phyloP scores from a whole-genome alignment of 2,888 invertebrate genomes.

The Xanthorhoe spadicearia region DNA sequence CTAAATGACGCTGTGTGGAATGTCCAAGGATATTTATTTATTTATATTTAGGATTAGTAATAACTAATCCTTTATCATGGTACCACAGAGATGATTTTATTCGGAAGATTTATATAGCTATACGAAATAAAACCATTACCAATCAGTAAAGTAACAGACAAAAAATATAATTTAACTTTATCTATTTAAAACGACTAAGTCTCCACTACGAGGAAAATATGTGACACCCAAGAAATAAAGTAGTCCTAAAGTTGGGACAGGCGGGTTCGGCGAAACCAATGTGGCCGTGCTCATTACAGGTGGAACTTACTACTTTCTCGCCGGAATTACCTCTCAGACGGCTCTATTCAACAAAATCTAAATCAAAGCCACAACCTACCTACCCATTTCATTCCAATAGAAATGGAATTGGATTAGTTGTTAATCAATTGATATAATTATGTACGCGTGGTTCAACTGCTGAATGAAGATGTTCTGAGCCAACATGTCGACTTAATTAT shows the following conservation, averaged over 20 bases:
- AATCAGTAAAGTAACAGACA: not conserved
- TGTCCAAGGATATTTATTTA: too few relatives aligned
- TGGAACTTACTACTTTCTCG: conserved; percentile 44
- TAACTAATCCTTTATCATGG: not conserved
- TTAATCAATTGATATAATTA: conserved; percentile 5
- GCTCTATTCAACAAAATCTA: conserved; percentile 38
- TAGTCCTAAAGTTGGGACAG: conserved; percentile 54
- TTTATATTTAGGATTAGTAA: not conserved
- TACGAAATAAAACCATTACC: not conserved
- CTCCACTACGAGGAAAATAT: conserved; percentile 49
- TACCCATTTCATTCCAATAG: conserved; percentile 36
- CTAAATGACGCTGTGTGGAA: too few relatives aligned
- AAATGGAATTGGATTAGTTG: conserved; percentile 5
- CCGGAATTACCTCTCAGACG: conserved; percentile 37
- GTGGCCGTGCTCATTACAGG: conserved; percentile 47
- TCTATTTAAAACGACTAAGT: conserved; percentile 18
- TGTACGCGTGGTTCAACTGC: conserved; percentile 1
- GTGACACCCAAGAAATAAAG: conserved; percentile 50
- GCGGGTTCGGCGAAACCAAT: conserved; percentile 40
- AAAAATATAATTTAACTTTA: not conserved
- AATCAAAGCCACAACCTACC: conserved; percentile 49
- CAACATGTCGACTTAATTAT: conserved; percentile 1
- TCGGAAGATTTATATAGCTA: not conserved
- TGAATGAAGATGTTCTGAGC: not conserved
- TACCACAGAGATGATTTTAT: not conserved